Base-by-base conservation (phyloP, 2,797 vertebrate species). In the Margarornis squamiger region DNA sequence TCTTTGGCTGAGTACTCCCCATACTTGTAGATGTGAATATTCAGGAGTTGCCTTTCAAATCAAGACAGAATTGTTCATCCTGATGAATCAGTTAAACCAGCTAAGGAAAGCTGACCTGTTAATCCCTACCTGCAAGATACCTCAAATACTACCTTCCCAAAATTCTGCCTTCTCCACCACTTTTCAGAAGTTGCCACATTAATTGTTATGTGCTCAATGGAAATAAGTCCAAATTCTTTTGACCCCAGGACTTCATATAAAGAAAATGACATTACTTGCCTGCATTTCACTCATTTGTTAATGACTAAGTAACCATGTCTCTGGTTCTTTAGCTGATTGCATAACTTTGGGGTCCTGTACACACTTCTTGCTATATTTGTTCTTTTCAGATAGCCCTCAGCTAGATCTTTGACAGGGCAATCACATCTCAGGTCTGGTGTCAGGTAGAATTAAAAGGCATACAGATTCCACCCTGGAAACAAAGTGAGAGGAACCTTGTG, bases 181-280 rank as follows among this genome's bases (percentile, higher is more conserved):
- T 65, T 90, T 90, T 78, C 79, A 81, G 52, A 61, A 84, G 43
- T 75, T 81, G 36, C n/a, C 54, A 36, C 34, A 21, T 67, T 85
- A 87, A 63, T 22, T 71, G 76, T n/a, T 74, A 7, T n/a, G 38
- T 51, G 17, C 18, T 75, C 80, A 73, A 13, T 65, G 23, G 72
- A 88, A 91, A 86, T 20, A 67, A 74, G 32, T 46, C 52, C 39
- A 78, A 73, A 79, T 76, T 89, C 55, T 82, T 91, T 92, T 67
- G 26, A 77, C 11, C 43, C 10, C 23, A 65, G 48, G 23, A 80
- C 24, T 22, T 92, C 85, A 83, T 73, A 52, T 89, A 58, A 84
- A 73, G 76, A 82, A 75, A 94, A 93, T 57, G 3, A 23, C 49
- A 80, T 49, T 89, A 65, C 30, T 71, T 94, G 45, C 81, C 87